Conservation (phyloP, 2,797 vertebrate species). For the Champsocephalus esox region DNA sequence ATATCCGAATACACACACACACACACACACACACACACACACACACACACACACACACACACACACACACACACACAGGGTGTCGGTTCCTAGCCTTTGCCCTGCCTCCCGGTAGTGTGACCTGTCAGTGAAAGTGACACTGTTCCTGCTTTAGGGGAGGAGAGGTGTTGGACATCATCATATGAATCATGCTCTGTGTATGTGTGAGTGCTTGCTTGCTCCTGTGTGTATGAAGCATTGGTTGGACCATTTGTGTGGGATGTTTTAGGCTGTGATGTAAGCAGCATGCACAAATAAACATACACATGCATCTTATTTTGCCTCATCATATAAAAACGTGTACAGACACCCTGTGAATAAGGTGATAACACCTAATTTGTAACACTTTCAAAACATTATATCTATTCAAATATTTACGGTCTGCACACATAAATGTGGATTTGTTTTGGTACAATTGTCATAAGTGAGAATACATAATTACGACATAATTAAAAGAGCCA, state of each 20-base stretch:
- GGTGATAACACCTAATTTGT: neutral
- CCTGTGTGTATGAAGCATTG: constrained; percentile 2
- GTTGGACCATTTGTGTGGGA: neutral
- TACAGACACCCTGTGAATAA: neutral
- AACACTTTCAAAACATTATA: neutral
- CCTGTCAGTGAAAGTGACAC: constrained; percentile 43
- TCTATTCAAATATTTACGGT: neutral
- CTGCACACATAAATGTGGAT: neutral
- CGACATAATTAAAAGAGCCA: too few relatives aligned
- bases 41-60: constrained; percentile 11
- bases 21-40: constrained; percentile 7
- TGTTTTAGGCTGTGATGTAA: neutral
- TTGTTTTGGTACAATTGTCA: neutral
- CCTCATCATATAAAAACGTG: neutral
- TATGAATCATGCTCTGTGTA: constrained; percentile 32
- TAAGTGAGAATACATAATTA: too few relatives aligned
- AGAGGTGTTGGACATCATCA: constrained; percentile 44
- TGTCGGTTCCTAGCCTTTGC: constrained; percentile 24
- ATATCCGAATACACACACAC: neutral
- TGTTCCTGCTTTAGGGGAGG: constrained; percentile 36
- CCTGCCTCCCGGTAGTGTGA: constrained; percentile 44
- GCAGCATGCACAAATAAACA: neutral
- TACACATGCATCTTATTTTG: neutral
- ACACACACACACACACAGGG: constrained; percentile 14
- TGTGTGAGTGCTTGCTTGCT: constrained; percentile 6